These are phyloP conservation scores for Spodoptera litura DNA, from an alignment of 1,140 invertebrate species.

Conservation along the genomic window DNA sequence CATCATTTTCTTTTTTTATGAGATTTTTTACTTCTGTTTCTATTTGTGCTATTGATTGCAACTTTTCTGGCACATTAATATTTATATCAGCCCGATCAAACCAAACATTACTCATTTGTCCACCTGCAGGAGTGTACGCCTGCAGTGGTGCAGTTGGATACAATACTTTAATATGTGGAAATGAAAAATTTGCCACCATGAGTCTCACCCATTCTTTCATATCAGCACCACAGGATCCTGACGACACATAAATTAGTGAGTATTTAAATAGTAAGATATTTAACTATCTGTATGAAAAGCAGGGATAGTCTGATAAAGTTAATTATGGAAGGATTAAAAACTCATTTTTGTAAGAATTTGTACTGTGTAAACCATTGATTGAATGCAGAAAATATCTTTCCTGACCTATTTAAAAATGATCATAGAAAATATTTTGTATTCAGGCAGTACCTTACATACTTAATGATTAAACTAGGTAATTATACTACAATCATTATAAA, in stretches of 20 bases:
- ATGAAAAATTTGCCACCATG: constrained; percentile 87
- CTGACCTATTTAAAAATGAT: too few species aligned
- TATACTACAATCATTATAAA: too few species aligned
- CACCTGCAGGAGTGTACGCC: constrained; percentile 88
- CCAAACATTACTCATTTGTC: constrained; percentile 90
- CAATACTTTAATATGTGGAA: constrained; percentile 90
- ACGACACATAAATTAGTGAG: not conserved
- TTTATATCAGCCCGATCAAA: constrained; percentile 88
- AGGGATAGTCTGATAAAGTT: too few species aligned
- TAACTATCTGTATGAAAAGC: too few species aligned
- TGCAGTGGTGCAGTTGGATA: constrained; percentile 90
- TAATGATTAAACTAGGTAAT: too few species aligned
- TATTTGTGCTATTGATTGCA: constrained; percentile 87
- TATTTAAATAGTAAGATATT: too few species aligned
- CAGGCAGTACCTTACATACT: too few species aligned
- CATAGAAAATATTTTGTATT: too few species aligned
- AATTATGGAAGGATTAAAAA: too few species aligned
- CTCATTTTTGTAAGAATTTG: too few species aligned
- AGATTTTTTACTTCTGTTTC: constrained; percentile 87
- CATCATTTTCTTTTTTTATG: constrained; percentile 88
- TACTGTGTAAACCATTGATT: too few species aligned
- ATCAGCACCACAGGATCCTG: constrained; percentile 88
- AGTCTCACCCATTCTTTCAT: constrained; percentile 89
- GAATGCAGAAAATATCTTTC: too few species aligned
- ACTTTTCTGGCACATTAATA: constrained; percentile 87